phyloP scores from a whole-genome alignment of 2,888 invertebrate species.

The Cerceris ruficornis region DNA sequence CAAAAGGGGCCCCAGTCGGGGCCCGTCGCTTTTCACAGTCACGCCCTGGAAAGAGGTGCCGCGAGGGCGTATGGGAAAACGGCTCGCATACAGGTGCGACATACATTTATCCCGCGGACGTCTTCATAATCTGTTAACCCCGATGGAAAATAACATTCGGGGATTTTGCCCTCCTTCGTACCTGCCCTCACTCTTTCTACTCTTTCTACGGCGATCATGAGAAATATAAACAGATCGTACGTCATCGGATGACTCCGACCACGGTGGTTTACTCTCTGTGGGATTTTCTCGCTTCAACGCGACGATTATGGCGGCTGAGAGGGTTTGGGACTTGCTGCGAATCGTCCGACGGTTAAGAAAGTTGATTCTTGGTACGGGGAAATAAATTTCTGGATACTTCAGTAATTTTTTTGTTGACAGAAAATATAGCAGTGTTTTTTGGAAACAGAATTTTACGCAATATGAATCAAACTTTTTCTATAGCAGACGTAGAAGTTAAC shows the following conservation, averaged over 20 bases:
- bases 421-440: too few relatives aligned
- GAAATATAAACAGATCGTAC: constrained; percentile 60
- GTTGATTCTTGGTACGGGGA: too few relatives aligned
- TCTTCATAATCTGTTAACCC: constrained; percentile 78
- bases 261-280: neutral
- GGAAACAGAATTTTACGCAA: too few relatives aligned
- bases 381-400: too few relatives aligned
- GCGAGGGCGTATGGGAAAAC: constrained; percentile 74
- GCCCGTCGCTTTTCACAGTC: constrained; percentile 79
- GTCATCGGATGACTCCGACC: constrained; percentile 18
- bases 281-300: too few relatives aligned
- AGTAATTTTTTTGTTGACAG: too few relatives aligned
- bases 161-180: constrained; percentile 16
- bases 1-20: constrained; percentile 73
- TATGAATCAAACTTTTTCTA: too few relatives aligned
- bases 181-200: constrained; percentile 15
- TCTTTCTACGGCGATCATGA: constrained; percentile 34
- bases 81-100: constrained; percentile 76
- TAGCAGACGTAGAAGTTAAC: too few relatives aligned
- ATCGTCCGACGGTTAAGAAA: too few relatives aligned
- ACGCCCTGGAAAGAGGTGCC: constrained; percentile 73
- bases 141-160: constrained; percentile 64
- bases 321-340: too few relatives aligned
- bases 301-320: too few relatives aligned
- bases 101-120: constrained; percentile 70